Base-by-base conservation (phyloP, 2,888 invertebrate genomes). In the Caenorhabditis parvicauda region DNA sequence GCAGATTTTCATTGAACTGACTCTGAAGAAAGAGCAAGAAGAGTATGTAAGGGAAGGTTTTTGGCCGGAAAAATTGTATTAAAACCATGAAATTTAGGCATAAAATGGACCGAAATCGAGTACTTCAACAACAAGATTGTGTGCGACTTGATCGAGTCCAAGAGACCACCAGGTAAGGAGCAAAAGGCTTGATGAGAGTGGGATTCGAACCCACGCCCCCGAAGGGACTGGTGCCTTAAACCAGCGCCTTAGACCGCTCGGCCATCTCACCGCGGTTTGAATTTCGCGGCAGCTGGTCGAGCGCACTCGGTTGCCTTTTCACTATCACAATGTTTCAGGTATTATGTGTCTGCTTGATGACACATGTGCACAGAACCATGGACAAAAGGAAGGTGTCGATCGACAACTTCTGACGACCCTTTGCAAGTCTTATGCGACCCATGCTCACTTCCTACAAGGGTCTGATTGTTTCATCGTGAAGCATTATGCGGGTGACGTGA, bases 171-270 rank as follows among this genome's bases (percentile, higher is more conserved):
- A 3, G 88, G 88, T 75, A 14, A 46, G n/a, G n/a, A 32, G 9
- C 9, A 32, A 32, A 32, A 32, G 35, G n/a, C n/a, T n/a, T n/a
- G n/a, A n/a, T n/a, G 68, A 74, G 66, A 68, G 88, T 88, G 88
- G 88, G 88, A 89, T 89, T 89, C 88, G 88, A 89, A 89, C 88
- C 88, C 88, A 88, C 88, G 88, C 88, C 88, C 78, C 82, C 89
- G 88, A 88, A 86, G 88, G 88, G 89, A 89, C 89, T 89, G 72
- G 74, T 70, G 89, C 89, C 89, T 89, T 88, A 89, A 89, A 89
- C 89, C 88, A 89, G 88, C 88, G 88, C 88, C 88, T 88, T 88
- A 88, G 88, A 88, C 88, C 89, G 88, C 89, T 89, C 88, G 88
- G 89, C 89, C 89, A 89, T 73, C 72, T 72, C 70, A 46, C 60